Conservation (phyloP, 2,797 vertebrate species). For the Petrocephalus sullivani region DNA sequence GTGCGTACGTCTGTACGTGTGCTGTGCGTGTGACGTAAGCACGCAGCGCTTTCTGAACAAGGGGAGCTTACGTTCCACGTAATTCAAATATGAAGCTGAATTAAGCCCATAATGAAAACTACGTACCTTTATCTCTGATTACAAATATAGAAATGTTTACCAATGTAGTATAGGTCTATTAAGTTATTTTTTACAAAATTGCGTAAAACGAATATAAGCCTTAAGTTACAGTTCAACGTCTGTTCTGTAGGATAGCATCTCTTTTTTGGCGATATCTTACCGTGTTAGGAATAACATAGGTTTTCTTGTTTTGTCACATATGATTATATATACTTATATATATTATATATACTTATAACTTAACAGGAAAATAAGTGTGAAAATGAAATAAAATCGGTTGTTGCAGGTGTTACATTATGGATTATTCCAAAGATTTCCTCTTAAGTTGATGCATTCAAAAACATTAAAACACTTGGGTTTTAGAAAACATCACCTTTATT, state of each 20-base stretch:
- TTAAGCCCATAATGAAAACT: not conserved
- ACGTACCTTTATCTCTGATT: not conserved
- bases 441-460: not conserved
- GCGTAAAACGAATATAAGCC: not conserved
- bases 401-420: not conserved
- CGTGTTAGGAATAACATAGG: not conserved
- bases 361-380: not conserved
- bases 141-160: not conserved
- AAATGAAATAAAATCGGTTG: not conserved
- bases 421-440: not conserved
- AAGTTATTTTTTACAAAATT: not conserved
- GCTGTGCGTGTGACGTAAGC: not conserved
- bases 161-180: not conserved
- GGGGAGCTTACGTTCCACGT: not conserved
- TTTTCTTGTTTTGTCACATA: not conserved
- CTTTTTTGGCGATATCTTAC: not conserved
- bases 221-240: not conserved
- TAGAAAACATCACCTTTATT: not conserved
- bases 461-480: not conserved
- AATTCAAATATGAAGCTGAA: not conserved
- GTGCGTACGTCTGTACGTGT: constrained; percentile 21
- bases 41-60: not conserved
- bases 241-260: not conserved
- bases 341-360: not conserved
- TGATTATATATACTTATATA: not conserved